These are phyloP conservation scores for Orius insidiosus DNA, from an alignment of 1,140 invertebrate genomes.

Conservation along the genomic window DNA sequence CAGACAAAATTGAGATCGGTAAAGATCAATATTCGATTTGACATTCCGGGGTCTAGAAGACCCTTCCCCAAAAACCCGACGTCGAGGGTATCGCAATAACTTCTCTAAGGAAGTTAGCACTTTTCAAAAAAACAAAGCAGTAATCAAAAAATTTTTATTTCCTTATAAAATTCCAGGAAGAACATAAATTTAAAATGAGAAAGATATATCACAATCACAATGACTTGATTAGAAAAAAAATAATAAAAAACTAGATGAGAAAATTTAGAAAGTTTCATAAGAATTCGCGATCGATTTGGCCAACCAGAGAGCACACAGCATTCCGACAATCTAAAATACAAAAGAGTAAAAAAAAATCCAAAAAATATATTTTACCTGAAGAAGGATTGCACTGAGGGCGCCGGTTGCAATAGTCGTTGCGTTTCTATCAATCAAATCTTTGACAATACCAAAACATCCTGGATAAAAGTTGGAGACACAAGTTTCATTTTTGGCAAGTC, in stretches of 20 bases:
- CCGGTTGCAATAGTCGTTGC: background rate
- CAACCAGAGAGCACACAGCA: background rate
- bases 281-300: background rate
- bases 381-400: background rate
- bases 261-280: background rate
- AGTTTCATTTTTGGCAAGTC: background rate
- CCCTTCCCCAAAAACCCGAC: too few species aligned
- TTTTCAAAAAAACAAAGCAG: too few species aligned
- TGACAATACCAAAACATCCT: background rate
- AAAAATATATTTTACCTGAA: too few species aligned
- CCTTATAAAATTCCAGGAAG: background rate
- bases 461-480: background rate
- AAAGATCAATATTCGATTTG: too few species aligned
- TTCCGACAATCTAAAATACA: background rate
- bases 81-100: too few species aligned
- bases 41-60: too few species aligned
- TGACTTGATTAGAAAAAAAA: background rate
- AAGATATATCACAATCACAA: too few species aligned
- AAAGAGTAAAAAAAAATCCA: too few species aligned
- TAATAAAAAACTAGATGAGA: background rate
- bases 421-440: background rate
- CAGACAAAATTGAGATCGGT: too few species aligned
- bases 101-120: too few species aligned
- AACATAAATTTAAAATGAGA: background rate
- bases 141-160: constrained; percentile 2